Conservation (phyloP, 2,888 invertebrate species). For the Prenolepis imparis region DNA sequence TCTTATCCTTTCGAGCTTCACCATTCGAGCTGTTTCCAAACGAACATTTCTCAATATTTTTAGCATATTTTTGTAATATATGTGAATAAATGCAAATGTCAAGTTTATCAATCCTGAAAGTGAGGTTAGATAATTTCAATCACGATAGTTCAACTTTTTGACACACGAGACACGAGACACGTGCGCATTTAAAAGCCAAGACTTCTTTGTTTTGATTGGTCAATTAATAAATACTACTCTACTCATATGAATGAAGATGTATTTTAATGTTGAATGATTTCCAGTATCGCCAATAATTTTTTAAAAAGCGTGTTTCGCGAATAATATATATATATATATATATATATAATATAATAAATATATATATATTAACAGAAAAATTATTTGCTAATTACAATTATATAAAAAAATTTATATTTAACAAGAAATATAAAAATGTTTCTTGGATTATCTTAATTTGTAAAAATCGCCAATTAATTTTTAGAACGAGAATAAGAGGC, state of each 20-base stretch:
- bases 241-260: too few species aligned
- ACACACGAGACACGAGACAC: not conserved
- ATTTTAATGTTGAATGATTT: too few species aligned
- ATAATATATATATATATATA: not conserved
- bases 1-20: not conserved
- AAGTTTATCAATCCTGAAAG: not conserved
- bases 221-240: not conserved
- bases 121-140: not conserved
- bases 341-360: not conserved
- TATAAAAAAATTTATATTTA: too few species aligned
- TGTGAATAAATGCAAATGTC: slow-evolving; percentile 6
- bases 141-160: not conserved
- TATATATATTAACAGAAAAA: not conserved
- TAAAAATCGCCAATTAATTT: not conserved
- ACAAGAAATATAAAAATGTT: not conserved
- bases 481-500: not conserved
- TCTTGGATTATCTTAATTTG: not conserved
- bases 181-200: not conserved
- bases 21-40: not conserved
- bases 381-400: not conserved
- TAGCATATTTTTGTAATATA: slow-evolving; percentile 16
- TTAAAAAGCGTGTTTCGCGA: too few species aligned
- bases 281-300: too few species aligned
- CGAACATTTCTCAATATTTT: slow-evolving; percentile 22
- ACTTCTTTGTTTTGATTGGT: not conserved